Evolutionary conservation across 23 tunicate species (phyloP).

Genomic region (Botrylloides violaceus): DNA sequence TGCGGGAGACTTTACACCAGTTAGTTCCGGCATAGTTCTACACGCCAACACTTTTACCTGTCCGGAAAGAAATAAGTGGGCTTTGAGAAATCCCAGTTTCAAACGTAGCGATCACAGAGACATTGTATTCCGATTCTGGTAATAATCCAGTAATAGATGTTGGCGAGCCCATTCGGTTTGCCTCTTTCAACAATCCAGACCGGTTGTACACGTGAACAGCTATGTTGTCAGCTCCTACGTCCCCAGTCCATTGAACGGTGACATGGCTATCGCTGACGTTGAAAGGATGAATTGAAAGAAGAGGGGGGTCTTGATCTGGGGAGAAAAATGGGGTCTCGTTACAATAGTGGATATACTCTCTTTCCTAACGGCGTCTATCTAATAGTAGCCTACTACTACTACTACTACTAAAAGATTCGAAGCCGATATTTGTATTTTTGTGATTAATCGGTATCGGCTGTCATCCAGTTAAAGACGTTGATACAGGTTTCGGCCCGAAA

Average conservation of each 20-base stretch:
- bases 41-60: constrained; percentile 13
- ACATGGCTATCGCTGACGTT: constrained; percentile 6
- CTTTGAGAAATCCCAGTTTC: constrained; percentile 11
- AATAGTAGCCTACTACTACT: too few species aligned
- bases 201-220: not conserved
- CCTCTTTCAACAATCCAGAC: not conserved
- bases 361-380: too few species aligned
- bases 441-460: too few species aligned
- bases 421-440: too few species aligned
- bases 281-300: not conserved
- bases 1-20: too few species aligned
- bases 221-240: not conserved
- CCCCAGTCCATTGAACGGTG: constrained; percentile 12
- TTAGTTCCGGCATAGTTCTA: too few species aligned
- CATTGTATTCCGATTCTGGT: constrained; percentile 7
- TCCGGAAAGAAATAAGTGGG: not conserved
- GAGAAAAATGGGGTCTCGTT: too few species aligned
- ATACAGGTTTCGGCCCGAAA: too few species aligned
- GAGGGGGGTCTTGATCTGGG: constrained; percentile 10
- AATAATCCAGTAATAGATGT: not conserved
- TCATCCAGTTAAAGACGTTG: too few species aligned
- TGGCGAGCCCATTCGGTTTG: constrained; percentile 3
- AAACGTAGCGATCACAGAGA: constrained; percentile 7
- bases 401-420: too few species aligned
- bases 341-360: too few species aligned